These are phyloP conservation scores for Sapajus apella DNA, from an alignment of 2,113 vertebrate species.

Conservation along the genomic window DNA sequence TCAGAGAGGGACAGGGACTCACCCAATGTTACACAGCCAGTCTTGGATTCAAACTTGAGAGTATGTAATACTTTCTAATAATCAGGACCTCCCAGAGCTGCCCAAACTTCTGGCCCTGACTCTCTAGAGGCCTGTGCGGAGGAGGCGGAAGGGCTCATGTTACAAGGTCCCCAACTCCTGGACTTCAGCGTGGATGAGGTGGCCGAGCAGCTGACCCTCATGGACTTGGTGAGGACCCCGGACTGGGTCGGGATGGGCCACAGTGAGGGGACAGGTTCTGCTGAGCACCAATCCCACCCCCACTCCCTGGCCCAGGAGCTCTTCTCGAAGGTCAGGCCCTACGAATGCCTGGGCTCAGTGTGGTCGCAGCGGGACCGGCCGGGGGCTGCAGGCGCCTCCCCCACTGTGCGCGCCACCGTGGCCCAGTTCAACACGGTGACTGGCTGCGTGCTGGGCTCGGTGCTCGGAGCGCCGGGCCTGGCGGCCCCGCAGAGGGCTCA, in stretches of 20 bases:
- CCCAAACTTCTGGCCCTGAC: neutral
- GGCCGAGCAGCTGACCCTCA: slow-evolving; percentile 89
- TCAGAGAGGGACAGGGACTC: neutral
- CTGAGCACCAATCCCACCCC: neutral
- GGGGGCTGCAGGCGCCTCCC: slow-evolving; percentile 85
- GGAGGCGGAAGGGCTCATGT: slow-evolving; percentile 66
- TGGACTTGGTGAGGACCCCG: slow-evolving; percentile 86
- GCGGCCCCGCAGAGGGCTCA: slow-evolving; percentile 84
- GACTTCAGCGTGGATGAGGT: slow-evolving; percentile 85
- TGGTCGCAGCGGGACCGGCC: slow-evolving; percentile 94
- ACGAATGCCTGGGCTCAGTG: slow-evolving; percentile 92
- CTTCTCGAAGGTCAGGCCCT: slow-evolving; percentile 87
- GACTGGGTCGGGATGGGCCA: fast-evolving
- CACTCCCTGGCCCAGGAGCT: slow-evolving; percentile 83
- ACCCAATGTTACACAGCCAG: neutral
- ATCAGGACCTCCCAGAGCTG: neutral
- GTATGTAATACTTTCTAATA: neutral
- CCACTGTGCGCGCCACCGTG: slow-evolving; percentile 91
- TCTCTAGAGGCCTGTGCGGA: neutral
- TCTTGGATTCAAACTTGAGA: neutral
- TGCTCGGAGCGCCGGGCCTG: slow-evolving; percentile 83
- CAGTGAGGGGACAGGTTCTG: fast-evolving
- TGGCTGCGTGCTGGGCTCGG: slow-evolving; percentile 88
- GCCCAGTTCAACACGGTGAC: slow-evolving; percentile 91
- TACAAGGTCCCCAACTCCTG: slow-evolving; percentile 82